Conservation (phyloP, 2,888 invertebrate species). For the Parthenolecanium corni region DNA sequence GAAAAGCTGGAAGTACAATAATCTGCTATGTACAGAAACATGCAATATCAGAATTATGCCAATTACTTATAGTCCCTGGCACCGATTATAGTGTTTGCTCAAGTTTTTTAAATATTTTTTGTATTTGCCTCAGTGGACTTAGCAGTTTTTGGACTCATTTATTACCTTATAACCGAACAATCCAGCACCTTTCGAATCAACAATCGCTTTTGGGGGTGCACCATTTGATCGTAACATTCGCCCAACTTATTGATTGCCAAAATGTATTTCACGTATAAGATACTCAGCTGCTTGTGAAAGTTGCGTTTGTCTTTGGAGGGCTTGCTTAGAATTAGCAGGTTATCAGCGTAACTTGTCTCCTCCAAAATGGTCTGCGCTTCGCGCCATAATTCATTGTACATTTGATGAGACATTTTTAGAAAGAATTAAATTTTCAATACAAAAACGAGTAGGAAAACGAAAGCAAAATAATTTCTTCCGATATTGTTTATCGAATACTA, state of each 20-base stretch:
- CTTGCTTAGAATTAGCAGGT: conserved; percentile 44
- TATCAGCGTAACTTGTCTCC: conserved; percentile 51
- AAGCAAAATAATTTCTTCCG: too few species aligned
- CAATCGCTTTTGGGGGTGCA: conserved; percentile 83
- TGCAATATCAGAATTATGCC: too few species aligned
- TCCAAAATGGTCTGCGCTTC: conserved; percentile 46
- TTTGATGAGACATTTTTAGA: conserved; percentile 67
- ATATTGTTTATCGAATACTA: too few species aligned
- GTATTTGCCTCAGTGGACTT: too few species aligned
- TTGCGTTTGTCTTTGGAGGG: conserved; percentile 39
- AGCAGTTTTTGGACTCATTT: too few species aligned
- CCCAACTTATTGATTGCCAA: conserved; percentile 61
- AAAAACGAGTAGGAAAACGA: too few species aligned
- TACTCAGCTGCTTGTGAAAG: conserved; percentile 45
- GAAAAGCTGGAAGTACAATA: neutral
- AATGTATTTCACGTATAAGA: conserved; percentile 71
- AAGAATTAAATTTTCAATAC: too few species aligned
- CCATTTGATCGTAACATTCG: conserved; percentile 74
- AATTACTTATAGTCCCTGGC: too few species aligned
- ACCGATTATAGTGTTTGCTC: too few species aligned
- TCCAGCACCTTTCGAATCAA: conserved; percentile 64
- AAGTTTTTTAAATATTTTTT: too few species aligned
- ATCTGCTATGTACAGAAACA: neutral
- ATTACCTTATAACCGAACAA: conserved; percentile 57
- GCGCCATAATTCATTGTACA: conserved; percentile 58